Base-by-base conservation (phyloP, 2,888 invertebrate species). In the Conops quadrifasciatus region DNA sequence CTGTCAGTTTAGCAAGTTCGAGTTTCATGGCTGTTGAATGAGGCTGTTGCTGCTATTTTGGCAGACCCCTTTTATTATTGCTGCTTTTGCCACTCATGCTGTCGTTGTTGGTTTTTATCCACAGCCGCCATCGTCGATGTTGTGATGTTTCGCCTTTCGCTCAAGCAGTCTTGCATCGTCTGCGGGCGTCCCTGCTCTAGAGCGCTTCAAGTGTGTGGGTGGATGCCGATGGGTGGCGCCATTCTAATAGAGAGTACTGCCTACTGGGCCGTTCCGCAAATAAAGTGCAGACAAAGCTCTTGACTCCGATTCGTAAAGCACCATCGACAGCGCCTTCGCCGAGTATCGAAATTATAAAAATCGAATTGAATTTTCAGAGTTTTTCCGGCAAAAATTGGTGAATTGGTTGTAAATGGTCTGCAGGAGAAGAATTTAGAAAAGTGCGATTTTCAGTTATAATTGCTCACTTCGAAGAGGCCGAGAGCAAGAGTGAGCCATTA, bases 201-300 rank as follows among this genome's bases (percentile, higher is more conserved):
- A 21, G 53, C 19, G 49, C 4, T 49, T 49, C 49, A 19, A 49
- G 60, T 26, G 43, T 43, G 53, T 21, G 30, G 56, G 19, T n/a
- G 47, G 28, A 19, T 19, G 49, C 21, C 30, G 24, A 43, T 30
- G 63, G 63, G 53, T 63, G 53, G 66, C 45, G 15, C 73, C 72
- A 71, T 67, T 67, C 75, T 75, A 75, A 74, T 75, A 75, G 72
- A 62, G 64, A 71, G 73, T 73, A 71, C 75, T 71, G 74, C 76
- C 77, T 72, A 62, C 72, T 76, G 77, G 77, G 76, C 72, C 71
- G 76, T 73, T 71, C 75, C 58, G 74, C 59, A 75, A 74, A 74
- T 76, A 75, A 76, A 75, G 60, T 63, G 71, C 70, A 72, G 63
- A 24, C 26, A 9, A 13, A 59, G 16, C 75, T 67, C 64, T 76